Evolutionary conservation across 2,888 invertebrate species (phyloP), one percentile per base, ranked within the genome.

Genomic region (Eutolmus rufibarbis): DNA sequence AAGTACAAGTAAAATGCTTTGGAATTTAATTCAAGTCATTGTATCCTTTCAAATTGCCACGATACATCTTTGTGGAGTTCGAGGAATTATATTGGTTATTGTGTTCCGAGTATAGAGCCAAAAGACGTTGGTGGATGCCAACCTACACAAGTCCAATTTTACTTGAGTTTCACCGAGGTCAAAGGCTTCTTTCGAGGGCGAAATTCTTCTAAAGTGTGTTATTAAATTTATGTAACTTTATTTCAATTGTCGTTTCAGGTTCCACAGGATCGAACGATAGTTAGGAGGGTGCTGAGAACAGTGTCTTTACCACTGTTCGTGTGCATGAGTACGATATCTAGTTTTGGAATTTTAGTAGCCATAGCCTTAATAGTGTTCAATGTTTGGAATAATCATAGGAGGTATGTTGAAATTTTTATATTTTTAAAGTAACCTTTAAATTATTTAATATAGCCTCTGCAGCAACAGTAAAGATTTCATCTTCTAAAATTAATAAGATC

Each of bases 251-350:
- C 28, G 19, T 66, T 66, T 66, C 96, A 98, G 94, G 96, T 98
- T 89, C 99, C 99, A 34, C 98, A 98, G 90, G 98, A 99, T 92
- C 95, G 98, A 88, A 99, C 98, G 14, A 97, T 98, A 91, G 96
- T 98, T 81, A 95, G 96, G 90, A 95, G 95, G 90, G 96, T 97
- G 84, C 93, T 98, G 84, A 94, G 98, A 88, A 97, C 97, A 8
- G 97, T 99, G 16, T 97, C 98, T 0, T 93, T 97, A 90, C 96
- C 97, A 85, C 94, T 99, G 88, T 98, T 98, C 92, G 96, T 98
- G 88, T 97, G 97, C 91, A 98, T 99, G 97, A 96, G 97, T 91
- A 95, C 96, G 19, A 95, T 99, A 89, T 97, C 98, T 88, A 95
- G 96, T 89, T 94, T 97, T 87, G 99, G 99, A 46, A 97, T 99